A percentile compares a stretch with the other conserved stretches of the same genome.
These are phyloP conservation scores for Meteorus sp. DNA, from an alignment of 1,140 invertebrate genomes.

Conservation along the genomic window DNA sequence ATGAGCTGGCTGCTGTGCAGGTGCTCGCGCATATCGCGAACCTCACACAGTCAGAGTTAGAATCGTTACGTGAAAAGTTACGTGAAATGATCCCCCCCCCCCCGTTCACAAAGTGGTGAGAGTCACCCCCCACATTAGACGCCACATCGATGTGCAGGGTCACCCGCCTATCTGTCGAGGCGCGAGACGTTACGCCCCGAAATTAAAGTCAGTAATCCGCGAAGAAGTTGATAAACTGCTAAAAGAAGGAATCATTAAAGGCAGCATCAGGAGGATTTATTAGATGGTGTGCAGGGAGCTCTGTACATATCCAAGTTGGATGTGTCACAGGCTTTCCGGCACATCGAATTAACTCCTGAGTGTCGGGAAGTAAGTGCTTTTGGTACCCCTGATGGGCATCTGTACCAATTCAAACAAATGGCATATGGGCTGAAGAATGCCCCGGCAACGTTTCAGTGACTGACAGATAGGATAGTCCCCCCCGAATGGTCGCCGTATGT, in stretches of 20 bases:
- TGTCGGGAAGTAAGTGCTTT: conserved; percentile 24
- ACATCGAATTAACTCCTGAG: conserved; percentile 27
- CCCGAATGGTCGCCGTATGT: conserved; percentile 8
- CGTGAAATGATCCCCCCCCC: neutral
- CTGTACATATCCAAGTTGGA: conserved; percentile 47
- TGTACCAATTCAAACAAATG: conserved; percentile 41
- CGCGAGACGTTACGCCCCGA: neutral
- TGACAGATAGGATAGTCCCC: conserved; percentile 30
- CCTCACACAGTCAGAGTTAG: no score
- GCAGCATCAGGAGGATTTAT: conserved; percentile 53
- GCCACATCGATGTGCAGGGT: neutral
- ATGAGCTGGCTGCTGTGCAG: no score
- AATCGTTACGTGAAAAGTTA: no score
- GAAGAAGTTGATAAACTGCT: conserved; percentile 1
- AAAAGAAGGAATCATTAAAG: conserved; percentile 28
- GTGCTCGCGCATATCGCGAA: no score
- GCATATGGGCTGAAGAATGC: conserved; percentile 42
- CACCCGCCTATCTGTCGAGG: neutral
- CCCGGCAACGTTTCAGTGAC: conserved; percentile 39
- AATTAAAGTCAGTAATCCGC: neutral
- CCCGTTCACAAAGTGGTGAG: neutral
- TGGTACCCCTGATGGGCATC: conserved; percentile 29
- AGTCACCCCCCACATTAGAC: neutral
- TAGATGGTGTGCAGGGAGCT: conserved; percentile 47
- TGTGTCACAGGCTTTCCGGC: conserved; percentile 26